phyloP scores from a whole-genome alignment of 2,113 vertebrate species.

The Bungarus multicinctus region DNA sequence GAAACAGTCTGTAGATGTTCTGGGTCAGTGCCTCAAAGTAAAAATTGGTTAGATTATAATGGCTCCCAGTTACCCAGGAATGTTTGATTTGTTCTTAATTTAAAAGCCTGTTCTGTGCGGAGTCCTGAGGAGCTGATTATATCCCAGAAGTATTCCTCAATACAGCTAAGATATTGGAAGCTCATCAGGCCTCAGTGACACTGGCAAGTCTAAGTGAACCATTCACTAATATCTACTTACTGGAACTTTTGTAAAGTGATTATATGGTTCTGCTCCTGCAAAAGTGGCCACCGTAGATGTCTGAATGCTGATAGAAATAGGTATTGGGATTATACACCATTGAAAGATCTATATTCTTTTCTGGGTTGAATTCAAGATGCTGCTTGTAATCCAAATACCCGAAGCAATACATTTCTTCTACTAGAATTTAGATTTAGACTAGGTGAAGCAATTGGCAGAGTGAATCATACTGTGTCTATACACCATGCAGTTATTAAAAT shows the following conservation, averaged over 20 bases:
- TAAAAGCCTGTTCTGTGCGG: neutral
- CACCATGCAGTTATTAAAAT: neutral
- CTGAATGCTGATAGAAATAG: neutral
- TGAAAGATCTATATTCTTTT: neutral
- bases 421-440: neutral
- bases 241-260: neutral
- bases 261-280: neutral
- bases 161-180: neutral
- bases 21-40: neutral
- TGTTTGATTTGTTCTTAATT: neutral
- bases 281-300: neutral
- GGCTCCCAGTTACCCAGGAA: neutral
- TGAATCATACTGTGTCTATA: neutral
- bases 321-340: neutral
- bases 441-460: neutral
- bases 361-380: neutral
- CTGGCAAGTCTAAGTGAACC: neutral
- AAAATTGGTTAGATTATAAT: neutral
- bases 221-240: neutral
- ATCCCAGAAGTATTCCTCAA: neutral
- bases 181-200: neutral
- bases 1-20: neutral
- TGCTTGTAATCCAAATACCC: neutral
- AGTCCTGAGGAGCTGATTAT: neutral
- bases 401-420: neutral